phyloP scores from a whole-genome alignment of 1,140 invertebrate species.

The Sipha flava region DNA sequence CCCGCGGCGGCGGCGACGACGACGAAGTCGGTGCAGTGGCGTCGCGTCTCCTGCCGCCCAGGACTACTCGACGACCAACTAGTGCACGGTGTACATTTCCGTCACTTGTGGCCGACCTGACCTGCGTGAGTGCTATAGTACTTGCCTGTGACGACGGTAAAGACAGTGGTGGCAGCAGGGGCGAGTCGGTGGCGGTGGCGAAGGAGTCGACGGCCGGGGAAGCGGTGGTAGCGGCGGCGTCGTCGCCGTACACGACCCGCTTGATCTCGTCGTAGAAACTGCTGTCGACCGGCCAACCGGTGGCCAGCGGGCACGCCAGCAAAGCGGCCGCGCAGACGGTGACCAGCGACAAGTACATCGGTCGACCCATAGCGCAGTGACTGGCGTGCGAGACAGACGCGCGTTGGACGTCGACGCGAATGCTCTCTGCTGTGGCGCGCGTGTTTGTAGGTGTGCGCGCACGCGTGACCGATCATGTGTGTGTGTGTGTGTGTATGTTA shows the following conservation, averaged over 20 bases:
- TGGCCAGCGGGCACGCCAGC: background rate
- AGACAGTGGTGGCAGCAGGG: background rate
- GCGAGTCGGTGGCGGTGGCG: background rate
- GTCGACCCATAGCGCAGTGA: background rate
- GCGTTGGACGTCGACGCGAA: background rate
- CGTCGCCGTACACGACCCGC: background rate
- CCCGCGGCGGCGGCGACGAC: too few species aligned
- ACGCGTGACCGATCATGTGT: too few species aligned
- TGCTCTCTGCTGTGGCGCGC: too few species aligned
- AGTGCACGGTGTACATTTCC: too few species aligned
- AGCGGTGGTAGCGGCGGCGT: background rate
- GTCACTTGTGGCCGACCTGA: too few species aligned
- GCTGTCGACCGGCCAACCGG: constrained; percentile 14
- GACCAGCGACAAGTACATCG: background rate
- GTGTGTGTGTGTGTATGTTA: too few species aligned
- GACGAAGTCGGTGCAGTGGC: too few species aligned
- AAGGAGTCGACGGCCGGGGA: background rate
- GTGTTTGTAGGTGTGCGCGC: too few species aligned
- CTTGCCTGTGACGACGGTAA: background rate
- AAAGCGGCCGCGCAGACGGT: background rate
- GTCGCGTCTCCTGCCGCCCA: too few species aligned
- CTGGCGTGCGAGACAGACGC: background rate
- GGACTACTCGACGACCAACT: too few species aligned
- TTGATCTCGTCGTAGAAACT: constrained; percentile 12
- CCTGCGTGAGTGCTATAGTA: too few species aligned